A percentile compares a stretch with the other conserved stretches of the same genome.
These are phyloP conservation scores for Phymastichus coffea DNA, from an alignment of 1,140 invertebrate species.

Conservation along the genomic window DNA sequence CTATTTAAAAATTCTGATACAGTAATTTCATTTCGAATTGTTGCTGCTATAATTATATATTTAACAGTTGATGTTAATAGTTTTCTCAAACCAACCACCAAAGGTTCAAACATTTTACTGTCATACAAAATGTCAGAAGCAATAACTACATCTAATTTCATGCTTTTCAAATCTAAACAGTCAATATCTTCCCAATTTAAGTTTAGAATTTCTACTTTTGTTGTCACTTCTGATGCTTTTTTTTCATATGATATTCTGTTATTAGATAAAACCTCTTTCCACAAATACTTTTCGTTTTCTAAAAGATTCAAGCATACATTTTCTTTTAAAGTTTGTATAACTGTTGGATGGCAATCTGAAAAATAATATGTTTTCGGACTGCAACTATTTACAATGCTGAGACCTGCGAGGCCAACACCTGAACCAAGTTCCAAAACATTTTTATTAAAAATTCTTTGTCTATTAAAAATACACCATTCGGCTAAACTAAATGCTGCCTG, in stretches of 20 bases:
- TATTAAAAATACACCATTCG: constrained; percentile 58
- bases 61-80: constrained; percentile 40
- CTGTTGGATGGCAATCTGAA: constrained; percentile 58
- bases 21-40: constrained; percentile 56
- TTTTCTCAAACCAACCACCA: constrained; percentile 48
- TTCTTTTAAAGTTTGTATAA: constrained; percentile 52
- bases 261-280: constrained; percentile 2
- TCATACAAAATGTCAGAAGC: constrained; percentile 62
- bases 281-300: background rate
- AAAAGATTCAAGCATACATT: constrained; percentile 55
- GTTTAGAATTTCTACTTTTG: constrained; percentile 45
- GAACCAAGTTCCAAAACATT: constrained; percentile 61
- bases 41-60: constrained; percentile 54
- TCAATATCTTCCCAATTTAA: constrained; percentile 57
- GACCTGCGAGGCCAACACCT: constrained; percentile 59
- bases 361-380: constrained; percentile 56
- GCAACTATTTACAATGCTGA: constrained; percentile 52
- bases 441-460: constrained; percentile 46
- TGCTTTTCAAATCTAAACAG: constrained; percentile 31
- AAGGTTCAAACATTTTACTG: constrained; percentile 44
- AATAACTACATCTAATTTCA: constrained; percentile 50
- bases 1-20: constrained; percentile 49
- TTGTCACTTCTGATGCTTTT: constrained; percentile 20
- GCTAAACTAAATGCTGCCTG: constrained; percentile 56
- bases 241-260: constrained; percentile 8